Percentiles rank a stretch among this genome's conserved stretches.
These are phyloP conservation scores for Cyclopterus lumpus DNA, from an alignment of 2,797 vertebrate genomes.

Conservation along the genomic window DNA sequence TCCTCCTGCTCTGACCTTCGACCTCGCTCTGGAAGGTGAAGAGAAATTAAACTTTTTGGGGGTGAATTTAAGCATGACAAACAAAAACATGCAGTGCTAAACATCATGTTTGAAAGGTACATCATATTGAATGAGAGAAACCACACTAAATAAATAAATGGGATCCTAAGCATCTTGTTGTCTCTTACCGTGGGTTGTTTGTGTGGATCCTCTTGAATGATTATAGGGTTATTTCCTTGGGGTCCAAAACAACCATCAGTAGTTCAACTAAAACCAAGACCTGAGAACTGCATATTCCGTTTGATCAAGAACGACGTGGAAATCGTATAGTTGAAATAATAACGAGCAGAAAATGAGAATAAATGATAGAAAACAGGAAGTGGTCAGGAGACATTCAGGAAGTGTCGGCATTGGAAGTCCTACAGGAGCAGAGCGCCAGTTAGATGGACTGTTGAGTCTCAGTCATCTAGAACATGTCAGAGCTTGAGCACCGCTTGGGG, in stretches of 20 bases:
- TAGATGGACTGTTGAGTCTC: constrained; percentile 47
- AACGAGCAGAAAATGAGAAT: background rate
- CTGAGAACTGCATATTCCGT: constrained; percentile 11
- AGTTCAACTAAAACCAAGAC: constrained; percentile 23
- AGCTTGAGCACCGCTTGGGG: constrained; percentile 18
- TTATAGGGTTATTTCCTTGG: background rate
- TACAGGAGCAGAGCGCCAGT: constrained; percentile 30
- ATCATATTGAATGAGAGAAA: constrained; percentile 28
- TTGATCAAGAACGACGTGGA: constrained; percentile 12
- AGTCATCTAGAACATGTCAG: constrained; percentile 44
- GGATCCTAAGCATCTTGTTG: background rate
- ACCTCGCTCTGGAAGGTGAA: background rate
- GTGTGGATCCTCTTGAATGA: constrained; percentile 41
- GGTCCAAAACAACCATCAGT: constrained; percentile 38
- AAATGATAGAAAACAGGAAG: constrained; percentile 18
- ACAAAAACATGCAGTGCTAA: background rate
- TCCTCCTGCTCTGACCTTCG: background rate
- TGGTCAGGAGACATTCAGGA: constrained; percentile 32
- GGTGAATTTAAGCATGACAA: background rate
- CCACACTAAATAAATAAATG: constrained; percentile 31
- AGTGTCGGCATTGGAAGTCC: constrained; percentile 49
- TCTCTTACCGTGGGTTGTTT: constrained; percentile 46
- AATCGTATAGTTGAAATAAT: background rate
- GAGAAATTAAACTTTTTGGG: background rate
- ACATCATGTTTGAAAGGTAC: constrained; percentile 26